Evolutionary conservation across 1,140 invertebrate genomes (phyloP), one percentile per base, ranked within the genome.

Genomic region (Atopsyche davidsoni): DNA sequence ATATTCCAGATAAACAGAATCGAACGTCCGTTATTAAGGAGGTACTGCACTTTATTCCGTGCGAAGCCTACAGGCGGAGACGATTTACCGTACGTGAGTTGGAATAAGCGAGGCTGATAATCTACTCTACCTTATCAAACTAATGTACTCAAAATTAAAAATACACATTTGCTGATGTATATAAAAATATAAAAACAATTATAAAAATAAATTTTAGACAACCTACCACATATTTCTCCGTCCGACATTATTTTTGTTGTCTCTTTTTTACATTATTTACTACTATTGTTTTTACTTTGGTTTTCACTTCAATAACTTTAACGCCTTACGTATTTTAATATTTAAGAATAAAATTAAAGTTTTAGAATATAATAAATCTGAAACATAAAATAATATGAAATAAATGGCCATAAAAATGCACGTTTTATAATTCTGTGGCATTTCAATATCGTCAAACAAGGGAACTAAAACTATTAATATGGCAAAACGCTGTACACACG

Each of bases 1-100:
- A 53, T 53, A 53, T 57, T 57, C 55, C 25, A 46, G 46, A 51
- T 50, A 24, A 38, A 31, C 21, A 28, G 16, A 48, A 48, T 31
- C 31, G 35, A 28, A 21, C 24, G 38, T 48, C n/a, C 6, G 19
- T 32, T 48, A 40, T 48, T 48, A 48, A 31, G 25, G n/a, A n/a
- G 24, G 36, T 22, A 41, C 31, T 48, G 46, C 46, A 48, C 35
- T 28, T 28, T n/a, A 28, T n/a, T 6, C n/a, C n/a, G n/a, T 28
- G 24, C 24, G 6, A 7, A 6, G 11, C 7, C 40, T 2, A 42
- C 13, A 28, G 34, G 32, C 45, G 13, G 35, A 32, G 34, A 14
- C 7, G 34, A 16, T 9, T 6, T 35, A 35, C 6, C 14, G 34
- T 35, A 16, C 7, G 7, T 4, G 7, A 14, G 34, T n/a, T n/a